A percentile compares a stretch with the other conserved stretches of the same genome.
Evolutionary conservation across 2,797 vertebrate species (phyloP).

Genomic region (Borostomias antarcticus): DNA sequence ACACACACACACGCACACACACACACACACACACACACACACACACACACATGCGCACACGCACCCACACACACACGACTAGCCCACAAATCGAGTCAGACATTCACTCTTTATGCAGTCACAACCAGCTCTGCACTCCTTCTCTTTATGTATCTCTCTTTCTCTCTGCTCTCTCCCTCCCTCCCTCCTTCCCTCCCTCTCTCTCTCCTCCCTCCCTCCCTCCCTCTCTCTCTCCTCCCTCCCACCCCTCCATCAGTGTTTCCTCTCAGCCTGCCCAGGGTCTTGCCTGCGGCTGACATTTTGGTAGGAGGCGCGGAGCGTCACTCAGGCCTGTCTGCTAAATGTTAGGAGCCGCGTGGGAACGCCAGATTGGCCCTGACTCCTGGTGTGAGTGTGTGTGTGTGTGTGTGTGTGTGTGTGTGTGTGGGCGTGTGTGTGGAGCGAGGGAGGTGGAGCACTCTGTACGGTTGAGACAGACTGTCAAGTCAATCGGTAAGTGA

Average conservation of each 20-base stretch:
- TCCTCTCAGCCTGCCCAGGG: neutral
- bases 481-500: neutral
- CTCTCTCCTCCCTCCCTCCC: too few species aligned
- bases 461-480: constrained; percentile 35
- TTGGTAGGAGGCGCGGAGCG: neutral
- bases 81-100: too few species aligned
- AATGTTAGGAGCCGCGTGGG: constrained; percentile 7
- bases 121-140: too few species aligned
- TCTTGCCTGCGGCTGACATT: constrained; percentile 13
- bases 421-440: constrained; percentile 31
- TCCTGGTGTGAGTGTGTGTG: neutral
- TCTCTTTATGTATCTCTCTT: too few species aligned
- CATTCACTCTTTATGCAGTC: too few species aligned
- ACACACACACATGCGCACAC: too few species aligned
- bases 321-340: neutral
- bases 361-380: neutral
- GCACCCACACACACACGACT: too few species aligned
- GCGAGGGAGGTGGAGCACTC: constrained; percentile 39
- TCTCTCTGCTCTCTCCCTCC: too few species aligned
- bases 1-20: constrained; percentile 8
- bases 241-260: too few species aligned
- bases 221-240: too few species aligned
- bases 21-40: constrained; percentile 14
- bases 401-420: neutral
- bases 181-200: too few species aligned